These are phyloP conservation scores for Columba livia DNA, from an alignment of 2,113 vertebrate genomes.

Conservation along the genomic window DNA sequence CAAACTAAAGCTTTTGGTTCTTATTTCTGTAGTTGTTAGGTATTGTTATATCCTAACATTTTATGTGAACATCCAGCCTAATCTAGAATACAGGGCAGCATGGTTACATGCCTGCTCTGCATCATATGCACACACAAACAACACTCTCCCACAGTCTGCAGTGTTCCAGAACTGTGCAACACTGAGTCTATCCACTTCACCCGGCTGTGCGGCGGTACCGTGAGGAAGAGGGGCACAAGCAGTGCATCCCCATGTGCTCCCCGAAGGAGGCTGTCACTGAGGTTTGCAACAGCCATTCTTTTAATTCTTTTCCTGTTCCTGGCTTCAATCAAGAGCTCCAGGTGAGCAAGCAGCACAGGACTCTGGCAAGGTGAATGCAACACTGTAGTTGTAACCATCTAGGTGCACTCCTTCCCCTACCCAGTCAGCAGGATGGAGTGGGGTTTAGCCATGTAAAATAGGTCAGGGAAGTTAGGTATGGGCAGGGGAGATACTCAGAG, in stretches of 20 bases:
- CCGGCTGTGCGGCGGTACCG: accelerated
- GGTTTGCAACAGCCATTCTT: not conserved
- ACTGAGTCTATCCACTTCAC: not conserved
- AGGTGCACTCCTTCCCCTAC: not conserved
- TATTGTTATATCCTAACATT: not conserved
- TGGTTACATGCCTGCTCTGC: accelerated
- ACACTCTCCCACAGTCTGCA: not conserved
- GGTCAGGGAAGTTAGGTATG: too few species aligned
- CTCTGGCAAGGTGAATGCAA: accelerated
- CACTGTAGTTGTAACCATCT: accelerated
- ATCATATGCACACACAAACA: accelerated
- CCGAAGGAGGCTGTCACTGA: not conserved
- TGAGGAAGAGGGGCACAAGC: accelerated
- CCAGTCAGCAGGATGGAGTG: too few species aligned
- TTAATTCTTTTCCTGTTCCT: not conserved
- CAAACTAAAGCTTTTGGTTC: not conserved
- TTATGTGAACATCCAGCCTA: not conserved
- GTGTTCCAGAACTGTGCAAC: not conserved
- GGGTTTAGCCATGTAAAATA: not conserved
- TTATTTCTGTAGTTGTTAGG: not conserved
- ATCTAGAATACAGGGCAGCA: accelerated
- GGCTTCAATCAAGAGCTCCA: not conserved
- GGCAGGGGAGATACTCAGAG: not conserved
- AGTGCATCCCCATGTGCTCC: not conserved
- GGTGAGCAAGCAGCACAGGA: not conserved